Evolutionary conservation across 2,113 vertebrate genomes (phyloP).

Genomic region (Electrona antarctica): DNA sequence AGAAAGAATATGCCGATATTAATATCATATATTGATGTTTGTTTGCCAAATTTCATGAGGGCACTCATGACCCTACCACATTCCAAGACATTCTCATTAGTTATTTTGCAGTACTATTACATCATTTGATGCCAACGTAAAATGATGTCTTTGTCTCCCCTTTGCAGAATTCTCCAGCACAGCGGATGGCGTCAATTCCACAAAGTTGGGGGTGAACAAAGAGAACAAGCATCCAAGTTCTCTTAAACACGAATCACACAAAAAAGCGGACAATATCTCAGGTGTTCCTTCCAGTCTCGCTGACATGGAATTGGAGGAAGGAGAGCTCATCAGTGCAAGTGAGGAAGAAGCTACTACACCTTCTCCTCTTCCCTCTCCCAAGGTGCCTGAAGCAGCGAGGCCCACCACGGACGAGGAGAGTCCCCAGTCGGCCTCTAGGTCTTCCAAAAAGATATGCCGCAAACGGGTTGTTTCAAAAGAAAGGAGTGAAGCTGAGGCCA

Average conservation of each 20-base stretch:
- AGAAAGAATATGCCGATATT: no score
- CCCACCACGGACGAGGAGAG: slow-evolving; percentile 52
- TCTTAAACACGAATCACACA: slow-evolving; percentile 57
- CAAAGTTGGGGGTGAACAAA: slow-evolving; percentile 87
- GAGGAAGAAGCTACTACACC: slow-evolving; percentile 69
- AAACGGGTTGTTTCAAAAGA: slow-evolving; percentile 26
- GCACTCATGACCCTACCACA: no score
- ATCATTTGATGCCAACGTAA: no score
- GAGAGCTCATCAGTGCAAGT: slow-evolving; percentile 90
- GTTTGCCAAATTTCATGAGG: no score
- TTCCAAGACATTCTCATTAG: no score
- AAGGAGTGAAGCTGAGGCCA: slow-evolving; percentile 1
- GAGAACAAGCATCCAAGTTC: slow-evolving; percentile 89
- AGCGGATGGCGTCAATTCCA: slow-evolving; percentile 41
- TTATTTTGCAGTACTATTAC: no score
- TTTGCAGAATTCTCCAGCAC: slow-evolving; percentile 69
- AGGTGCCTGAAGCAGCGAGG: slow-evolving; percentile 52
- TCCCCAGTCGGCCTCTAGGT: slow-evolving; percentile 39
- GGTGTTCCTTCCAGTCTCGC: slow-evolving; percentile 27
- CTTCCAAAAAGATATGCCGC: slow-evolving; percentile 42
- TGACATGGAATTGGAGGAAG: slow-evolving; percentile 88
- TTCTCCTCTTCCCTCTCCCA: slow-evolving; percentile 53
- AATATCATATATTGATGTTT: no score
- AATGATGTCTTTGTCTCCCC: not conserved
- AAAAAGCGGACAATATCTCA: slow-evolving; percentile 26